Evolutionary conservation across 2,113 vertebrate genomes (phyloP), one percentile per base, ranked within the genome.

Genomic region (Coryphaenoides rupestris): DNA sequence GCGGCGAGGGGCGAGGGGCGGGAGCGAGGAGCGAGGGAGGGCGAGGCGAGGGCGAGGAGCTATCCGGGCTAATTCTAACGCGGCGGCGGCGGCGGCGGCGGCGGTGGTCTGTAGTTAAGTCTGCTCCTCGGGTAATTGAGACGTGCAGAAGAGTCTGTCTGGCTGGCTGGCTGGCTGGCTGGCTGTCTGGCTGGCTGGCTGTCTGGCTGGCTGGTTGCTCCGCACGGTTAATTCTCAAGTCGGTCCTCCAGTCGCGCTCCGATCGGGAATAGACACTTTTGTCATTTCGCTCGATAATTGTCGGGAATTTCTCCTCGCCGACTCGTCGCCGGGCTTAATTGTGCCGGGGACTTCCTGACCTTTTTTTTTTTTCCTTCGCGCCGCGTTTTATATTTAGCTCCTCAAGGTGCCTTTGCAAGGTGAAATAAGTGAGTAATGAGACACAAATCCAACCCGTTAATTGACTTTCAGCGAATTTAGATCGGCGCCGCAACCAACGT

Each of bases 361-460:
- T 87, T 90, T 90, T 89, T 86, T 86, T 50, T 45, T 45, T 45
- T 45, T 45, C 40, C 40, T 45, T 45, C 13, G 40, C 13, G 40
- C 47, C 33, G 84, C 83, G 13, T 84, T 89, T 90, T 90, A 91
- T 88, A 90, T 88, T 89, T 87, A 86, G 84, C 84, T 88, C 76
- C 79, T 89, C 89, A 90, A 91, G 89, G 90, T 91, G 88, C 89
- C 87, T 91, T 90, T 89, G 77, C 78, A 88, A 90, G 90, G 89
- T 90, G 85, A 86, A 87, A 77, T 86, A 69, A 66, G 77, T 90
- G 88, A 91, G 82, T 91, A 91, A 90, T 91, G 89, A 90, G 87
- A 87, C 81, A 87, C 75, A 88, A 89, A 89, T 87, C 79, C 86
- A 87, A 80, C 79, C 76, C 23, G 73, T 89, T 90, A 91, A 91